phyloP scores from a whole-genome alignment of 1,140 invertebrate species.

The Frieseomelitta varia region DNA sequence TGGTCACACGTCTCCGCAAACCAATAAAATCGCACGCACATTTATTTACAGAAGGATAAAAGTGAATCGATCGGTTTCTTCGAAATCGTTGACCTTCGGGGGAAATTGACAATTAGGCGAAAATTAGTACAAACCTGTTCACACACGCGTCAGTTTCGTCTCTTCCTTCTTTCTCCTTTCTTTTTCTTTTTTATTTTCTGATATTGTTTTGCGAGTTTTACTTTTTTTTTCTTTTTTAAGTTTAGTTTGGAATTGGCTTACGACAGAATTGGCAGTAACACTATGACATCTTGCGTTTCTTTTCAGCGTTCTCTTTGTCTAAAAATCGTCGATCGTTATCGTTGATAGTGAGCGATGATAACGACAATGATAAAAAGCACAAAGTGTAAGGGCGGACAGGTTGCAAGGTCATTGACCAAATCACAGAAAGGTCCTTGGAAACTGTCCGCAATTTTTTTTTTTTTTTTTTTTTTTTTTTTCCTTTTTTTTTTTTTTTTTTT shows the following conservation, averaged over 20 bases:
- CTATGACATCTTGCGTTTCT: neutral
- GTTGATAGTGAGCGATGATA: conserved; percentile 22
- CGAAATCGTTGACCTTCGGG: conserved; percentile 33
- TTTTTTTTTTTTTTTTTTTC: conserved; percentile 57
- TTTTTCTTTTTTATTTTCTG: neutral
- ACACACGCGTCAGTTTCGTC: conserved; percentile 11
- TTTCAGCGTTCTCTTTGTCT: neutral
- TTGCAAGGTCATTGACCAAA: conserved; percentile 49
- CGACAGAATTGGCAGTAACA: conserved; percentile 34
- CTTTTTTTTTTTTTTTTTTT: conserved; percentile 61
- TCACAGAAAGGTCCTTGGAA: conserved; percentile 56
- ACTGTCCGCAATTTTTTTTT: conserved; percentile 61
- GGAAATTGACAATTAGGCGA: conserved; percentile 54
- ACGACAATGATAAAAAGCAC: conserved; percentile 33
- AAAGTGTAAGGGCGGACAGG: conserved; percentile 49
- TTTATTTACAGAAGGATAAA: conserved; percentile 53
- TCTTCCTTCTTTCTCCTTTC: neutral
- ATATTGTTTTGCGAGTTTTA: neutral
- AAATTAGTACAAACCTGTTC: conserved; percentile 37
- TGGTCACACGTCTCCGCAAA: conserved; percentile 20
- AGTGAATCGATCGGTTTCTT: conserved; percentile 10
- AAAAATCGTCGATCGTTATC: neutral
- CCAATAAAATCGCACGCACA: conserved; percentile 41
- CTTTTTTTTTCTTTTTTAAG: neutral
- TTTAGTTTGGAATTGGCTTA: neutral